Evolutionary conservation across 2,113 vertebrate genomes (phyloP).

Genomic region (Hemiprocne comata): DNA sequence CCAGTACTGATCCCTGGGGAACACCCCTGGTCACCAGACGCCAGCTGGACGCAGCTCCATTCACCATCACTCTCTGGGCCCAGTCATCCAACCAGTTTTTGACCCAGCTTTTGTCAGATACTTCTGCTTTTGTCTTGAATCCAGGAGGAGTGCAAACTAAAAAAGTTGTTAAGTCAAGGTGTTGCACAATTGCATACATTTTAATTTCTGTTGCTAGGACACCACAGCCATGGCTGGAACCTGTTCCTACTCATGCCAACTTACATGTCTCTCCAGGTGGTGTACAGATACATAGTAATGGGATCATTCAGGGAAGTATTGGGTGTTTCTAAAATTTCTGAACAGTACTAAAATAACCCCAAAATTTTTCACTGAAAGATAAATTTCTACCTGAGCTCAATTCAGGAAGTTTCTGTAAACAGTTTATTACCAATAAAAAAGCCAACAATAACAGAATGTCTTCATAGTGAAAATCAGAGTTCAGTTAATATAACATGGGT

Average conservation of each 20-base stretch:
- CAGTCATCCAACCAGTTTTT: too few relatives aligned
- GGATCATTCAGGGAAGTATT: background rate
- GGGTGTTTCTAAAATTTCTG: background rate
- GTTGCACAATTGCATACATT: background rate
- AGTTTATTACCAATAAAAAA: background rate
- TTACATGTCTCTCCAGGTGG: background rate
- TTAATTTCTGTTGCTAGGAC: background rate
- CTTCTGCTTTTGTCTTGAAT: background rate
- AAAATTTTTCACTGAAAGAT: background rate
- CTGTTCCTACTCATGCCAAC: background rate
- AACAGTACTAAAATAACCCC: background rate
- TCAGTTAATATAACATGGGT: background rate
- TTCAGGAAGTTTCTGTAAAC: background rate
- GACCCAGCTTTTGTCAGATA: too few relatives aligned
- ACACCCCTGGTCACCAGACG: too few relatives aligned
- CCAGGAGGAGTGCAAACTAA: background rate
- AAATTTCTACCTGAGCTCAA: background rate
- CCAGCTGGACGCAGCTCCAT: too few relatives aligned
- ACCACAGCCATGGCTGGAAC: background rate
- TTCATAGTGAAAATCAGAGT: background rate
- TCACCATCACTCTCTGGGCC: too few relatives aligned
- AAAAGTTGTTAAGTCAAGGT: background rate
- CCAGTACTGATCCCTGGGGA: too few relatives aligned
- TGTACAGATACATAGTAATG: background rate
- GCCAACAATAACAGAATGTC: fast-evolving